Base-by-base conservation (phyloP, 1,140 invertebrate genomes). In the Drosophila nannoptera region DNA sequence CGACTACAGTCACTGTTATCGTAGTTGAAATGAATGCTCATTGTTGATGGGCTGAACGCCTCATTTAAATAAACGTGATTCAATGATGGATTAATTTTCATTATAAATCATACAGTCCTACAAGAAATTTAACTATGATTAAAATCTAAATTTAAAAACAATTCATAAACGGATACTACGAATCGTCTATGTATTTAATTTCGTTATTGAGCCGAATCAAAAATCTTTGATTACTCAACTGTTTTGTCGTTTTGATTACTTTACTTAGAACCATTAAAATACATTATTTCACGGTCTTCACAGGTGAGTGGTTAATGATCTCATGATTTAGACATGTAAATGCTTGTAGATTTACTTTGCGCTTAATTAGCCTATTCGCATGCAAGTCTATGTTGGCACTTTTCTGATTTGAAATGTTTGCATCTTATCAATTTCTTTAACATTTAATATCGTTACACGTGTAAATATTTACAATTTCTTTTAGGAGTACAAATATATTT, bases 41-140 rank as follows among this genome's bases (percentile, higher is more conserved):
- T 81, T 5, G 88, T 77, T 29, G 88, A 89, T 67, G 86, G 89
- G 53, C 88, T 88, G 48, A 89, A 77, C 35, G 74, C 86, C 45
- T 89, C 86, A 60, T 89, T 89, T 29, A 88, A 72, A 55, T 89
- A 89, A 7, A 87, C 82, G 73, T 89, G 87, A 75, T 89, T 68
- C 52, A 72, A 76, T 43, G 81, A 82, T 33, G 87, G 82, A 72
- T 87, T 88, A 16, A 75, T 58, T 53, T 88, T 88, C 78, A 88
- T 88, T 56, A 65, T 83, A 45, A 43, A 12, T 2, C 8, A 40
- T n/a, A 55, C 16, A 31, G 12, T 12, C 7, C 46, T 32, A 22
- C 22, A 22, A 22, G 1, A 1, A 22, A 22, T 2, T 22, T 22
- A 22, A 22, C 22, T 22, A 22, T 22, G 22, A 2, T 22, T 3